Evolutionary conservation across 2,888 invertebrate genomes (phyloP).

Genomic region (Leptinotarsa juncta): DNA sequence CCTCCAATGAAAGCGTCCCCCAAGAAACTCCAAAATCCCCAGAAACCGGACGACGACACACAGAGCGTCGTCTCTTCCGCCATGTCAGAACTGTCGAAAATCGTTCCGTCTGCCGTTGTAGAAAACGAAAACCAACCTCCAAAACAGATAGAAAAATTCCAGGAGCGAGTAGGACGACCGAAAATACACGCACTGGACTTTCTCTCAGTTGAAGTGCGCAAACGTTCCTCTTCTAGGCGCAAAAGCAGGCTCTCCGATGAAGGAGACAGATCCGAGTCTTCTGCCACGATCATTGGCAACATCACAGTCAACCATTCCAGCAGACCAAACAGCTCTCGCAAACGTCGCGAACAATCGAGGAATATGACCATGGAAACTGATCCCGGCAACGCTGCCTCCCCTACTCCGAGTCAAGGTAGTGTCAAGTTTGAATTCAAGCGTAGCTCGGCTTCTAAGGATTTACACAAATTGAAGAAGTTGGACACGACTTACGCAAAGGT

Average conservation of each 20-base stretch:
- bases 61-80: conserved; percentile 82
- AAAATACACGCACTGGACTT: conserved; percentile 81
- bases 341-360: conserved; percentile 69
- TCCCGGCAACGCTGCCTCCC: conserved; percentile 60
- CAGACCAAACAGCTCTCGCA: conserved; percentile 65
- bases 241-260: conserved; percentile 70
- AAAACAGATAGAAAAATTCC: conserved; percentile 2
- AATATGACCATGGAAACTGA: conserved; percentile 56
- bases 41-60: conserved; percentile 71
- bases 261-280: conserved; percentile 75
- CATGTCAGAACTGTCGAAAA: conserved; percentile 79
- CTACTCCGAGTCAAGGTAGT: conserved; percentile 71
- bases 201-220: conserved; percentile 74
- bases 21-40: conserved; percentile 74
- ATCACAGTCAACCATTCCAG: conserved; percentile 74
- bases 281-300: conserved; percentile 72
- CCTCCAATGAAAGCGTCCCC: conserved; percentile 59
- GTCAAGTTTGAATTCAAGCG: conserved; percentile 69
- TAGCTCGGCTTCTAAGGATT: conserved; percentile 84
- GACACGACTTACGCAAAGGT: conserved; percentile 90
- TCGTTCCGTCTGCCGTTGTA: conserved; percentile 73
- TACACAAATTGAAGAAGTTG: conserved; percentile 82
- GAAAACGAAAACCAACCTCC: conserved; percentile 62
- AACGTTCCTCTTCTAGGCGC: conserved; percentile 76
- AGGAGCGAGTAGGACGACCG: conserved; percentile 72